phyloP scores from a whole-genome alignment of 2,113 vertebrate genomes.

The Ancistrus triradiatus region DNA sequence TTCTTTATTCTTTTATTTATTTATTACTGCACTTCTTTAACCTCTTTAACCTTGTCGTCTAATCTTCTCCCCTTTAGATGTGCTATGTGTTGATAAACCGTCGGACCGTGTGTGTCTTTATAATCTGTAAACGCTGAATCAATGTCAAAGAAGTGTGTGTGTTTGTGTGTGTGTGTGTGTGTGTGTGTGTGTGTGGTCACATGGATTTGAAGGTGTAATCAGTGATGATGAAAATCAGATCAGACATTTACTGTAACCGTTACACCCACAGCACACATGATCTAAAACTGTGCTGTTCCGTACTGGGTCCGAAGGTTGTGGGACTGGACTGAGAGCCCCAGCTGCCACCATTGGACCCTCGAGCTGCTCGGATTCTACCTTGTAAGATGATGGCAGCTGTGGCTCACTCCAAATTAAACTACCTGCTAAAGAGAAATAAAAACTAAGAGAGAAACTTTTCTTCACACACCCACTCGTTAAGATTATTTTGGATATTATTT shows the following conservation, averaged over 20 bases:
- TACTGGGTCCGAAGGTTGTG: too few species aligned
- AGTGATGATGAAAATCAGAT: not conserved
- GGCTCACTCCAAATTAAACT: too few species aligned
- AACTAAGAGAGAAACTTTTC: too few species aligned
- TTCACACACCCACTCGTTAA: too few species aligned
- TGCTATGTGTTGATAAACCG: slow-evolving; percentile 39
- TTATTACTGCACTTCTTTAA: slow-evolving; percentile 18
- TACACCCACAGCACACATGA: too few species aligned
- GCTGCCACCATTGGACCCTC: too few species aligned
- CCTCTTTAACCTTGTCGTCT: slow-evolving; percentile 23
- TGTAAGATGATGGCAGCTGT: too few species aligned
- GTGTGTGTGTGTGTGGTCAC: not conserved
- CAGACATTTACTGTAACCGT: not conserved
- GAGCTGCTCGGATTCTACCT: too few species aligned
- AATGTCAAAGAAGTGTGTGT: slow-evolving; percentile 26
- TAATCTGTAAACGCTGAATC: slow-evolving; percentile 36
- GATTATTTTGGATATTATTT: too few species aligned
- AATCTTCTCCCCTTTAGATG: slow-evolving; percentile 41
- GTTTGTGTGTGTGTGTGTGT: slow-evolving; percentile 2
- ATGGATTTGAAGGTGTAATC: slow-evolving; percentile 5
- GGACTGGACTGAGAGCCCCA: too few species aligned
- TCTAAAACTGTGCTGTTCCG: too few species aligned
- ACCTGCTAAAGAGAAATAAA: too few species aligned
- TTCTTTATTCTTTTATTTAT: not conserved
- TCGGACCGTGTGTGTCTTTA: slow-evolving; percentile 34